Conservation (phyloP, 2,888 invertebrate species). For the Leucania comma region DNA sequence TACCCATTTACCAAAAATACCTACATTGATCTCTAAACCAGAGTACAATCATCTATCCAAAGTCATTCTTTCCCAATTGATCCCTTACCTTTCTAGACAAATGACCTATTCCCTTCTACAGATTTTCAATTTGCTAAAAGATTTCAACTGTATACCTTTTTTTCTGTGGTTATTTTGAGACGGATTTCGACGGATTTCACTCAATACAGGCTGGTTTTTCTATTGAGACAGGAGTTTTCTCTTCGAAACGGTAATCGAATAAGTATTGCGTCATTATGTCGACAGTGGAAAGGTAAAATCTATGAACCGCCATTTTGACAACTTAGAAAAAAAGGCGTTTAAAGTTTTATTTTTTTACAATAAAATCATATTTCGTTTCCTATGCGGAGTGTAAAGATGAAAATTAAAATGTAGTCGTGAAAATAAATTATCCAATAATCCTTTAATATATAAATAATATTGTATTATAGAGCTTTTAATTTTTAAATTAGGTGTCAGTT, state of each 20-base stretch:
- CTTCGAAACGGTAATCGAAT: background rate
- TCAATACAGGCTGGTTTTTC: constrained; percentile 8
- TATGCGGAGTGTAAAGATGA: no score
- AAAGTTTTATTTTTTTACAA: no score
- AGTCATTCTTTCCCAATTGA: constrained; percentile 35
- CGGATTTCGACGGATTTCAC: constrained; percentile 40
- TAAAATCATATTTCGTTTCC: no score
- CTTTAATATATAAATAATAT: no score
- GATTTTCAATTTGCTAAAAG: constrained; percentile 60
- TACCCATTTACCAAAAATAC: background rate
- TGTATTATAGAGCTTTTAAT: no score
- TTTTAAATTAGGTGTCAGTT: no score
- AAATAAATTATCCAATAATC: no score
- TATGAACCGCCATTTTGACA: no score
- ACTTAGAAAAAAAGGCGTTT: no score
- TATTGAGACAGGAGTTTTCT: background rate
- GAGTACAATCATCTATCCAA: constrained; percentile 17
- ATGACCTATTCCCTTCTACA: constrained; percentile 37
- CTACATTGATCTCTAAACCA: background rate
- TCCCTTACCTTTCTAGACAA: constrained; percentile 39
- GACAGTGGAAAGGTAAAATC: no score
- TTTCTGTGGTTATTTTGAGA: constrained; percentile 33
- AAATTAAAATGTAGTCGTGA: no score
- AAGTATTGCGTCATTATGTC: background rate
- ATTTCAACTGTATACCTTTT: constrained; percentile 51